A percentile compares a stretch with the other conserved stretches of the same genome.
These are phyloP conservation scores for Drosophila ustulata DNA, from an alignment of 2,888 invertebrate species.

Conservation along the genomic window DNA sequence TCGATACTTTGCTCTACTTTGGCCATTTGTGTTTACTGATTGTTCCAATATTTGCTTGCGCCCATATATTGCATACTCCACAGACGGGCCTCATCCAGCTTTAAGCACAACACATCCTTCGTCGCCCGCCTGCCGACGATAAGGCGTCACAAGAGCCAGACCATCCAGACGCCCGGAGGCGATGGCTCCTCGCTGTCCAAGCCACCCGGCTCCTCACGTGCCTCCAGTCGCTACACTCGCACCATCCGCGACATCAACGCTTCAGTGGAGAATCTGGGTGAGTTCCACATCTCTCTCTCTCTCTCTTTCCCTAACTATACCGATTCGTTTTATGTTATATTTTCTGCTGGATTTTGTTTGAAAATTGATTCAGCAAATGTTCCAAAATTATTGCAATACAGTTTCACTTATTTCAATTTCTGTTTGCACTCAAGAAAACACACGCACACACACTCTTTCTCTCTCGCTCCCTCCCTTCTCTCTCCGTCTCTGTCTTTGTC, in stretches of 20 bases:
- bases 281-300: constrained; percentile 51
- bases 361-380: constrained; percentile 49
- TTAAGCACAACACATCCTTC: constrained; percentile 97
- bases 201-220: constrained; percentile 75
- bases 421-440: constrained; percentile 64
- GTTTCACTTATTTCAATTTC: constrained; percentile 66
- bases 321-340: constrained; percentile 3
- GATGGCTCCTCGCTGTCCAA: constrained; percentile 70
- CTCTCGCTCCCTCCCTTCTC: not conserved
- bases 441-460: constrained; percentile 23
- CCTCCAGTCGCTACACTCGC: constrained; percentile 86
- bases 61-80: constrained; percentile 23
- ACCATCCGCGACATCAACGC: constrained; percentile 90
- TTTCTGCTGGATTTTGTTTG: constrained; percentile 40
- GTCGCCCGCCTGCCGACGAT: constrained; percentile 96
- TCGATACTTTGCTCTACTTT: not conserved
- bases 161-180: constrained; percentile 89
- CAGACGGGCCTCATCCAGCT: constrained; percentile 92
- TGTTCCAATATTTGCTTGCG: constrained; percentile 23
- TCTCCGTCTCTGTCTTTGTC: not conserved
- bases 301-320: not conserved
- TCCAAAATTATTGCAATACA: constrained; percentile 47
- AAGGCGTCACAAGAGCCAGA: constrained; percentile 92
- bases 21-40: constrained; percentile 14
- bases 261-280: constrained; percentile 91